These are phyloP conservation scores for human (Homo sapiens) DNA, from an alignment of 2,113 vertebrate species.

Conservation along the genomic window DNA sequence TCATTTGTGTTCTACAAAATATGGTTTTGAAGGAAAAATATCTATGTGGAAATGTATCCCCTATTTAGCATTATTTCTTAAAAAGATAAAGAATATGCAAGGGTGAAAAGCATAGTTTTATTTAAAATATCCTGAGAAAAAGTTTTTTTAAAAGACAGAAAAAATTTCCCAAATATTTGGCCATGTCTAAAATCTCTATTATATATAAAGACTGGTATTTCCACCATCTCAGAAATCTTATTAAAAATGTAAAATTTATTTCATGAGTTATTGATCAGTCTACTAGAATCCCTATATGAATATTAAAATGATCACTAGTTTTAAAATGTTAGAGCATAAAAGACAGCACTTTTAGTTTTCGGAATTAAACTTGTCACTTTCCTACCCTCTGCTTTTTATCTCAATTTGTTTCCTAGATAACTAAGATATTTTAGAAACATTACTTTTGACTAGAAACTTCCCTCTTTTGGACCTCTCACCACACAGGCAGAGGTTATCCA, in stretches of 20 bases:
- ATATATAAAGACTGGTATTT: neutral
- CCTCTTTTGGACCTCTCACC: neutral
- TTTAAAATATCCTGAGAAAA: conserved; percentile 9
- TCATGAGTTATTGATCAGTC: neutral
- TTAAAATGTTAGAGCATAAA: neutral
- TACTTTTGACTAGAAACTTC: neutral
- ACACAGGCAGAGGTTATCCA: neutral
- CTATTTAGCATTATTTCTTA: neutral
- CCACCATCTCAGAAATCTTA: neutral
- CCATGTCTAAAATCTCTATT: neutral
- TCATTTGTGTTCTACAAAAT: neutral
- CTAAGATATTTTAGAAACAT: neutral
- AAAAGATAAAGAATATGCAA: neutral
- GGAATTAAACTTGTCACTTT: conserved; percentile 17
- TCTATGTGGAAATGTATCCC: neutral
- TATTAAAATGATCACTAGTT: neutral
- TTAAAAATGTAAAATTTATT: conserved; percentile 21
- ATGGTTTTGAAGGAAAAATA: neutral
- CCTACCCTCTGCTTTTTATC: neutral
- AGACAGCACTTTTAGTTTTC: neutral
- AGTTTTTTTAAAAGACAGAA: neutral
- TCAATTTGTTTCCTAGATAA: neutral
- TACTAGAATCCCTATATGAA: neutral
- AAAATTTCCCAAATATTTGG: neutral
- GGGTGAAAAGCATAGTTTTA: neutral